Base-by-base conservation (phyloP, 2,888 invertebrate species). In the Scaptodrosophila latifasciaeformis region DNA sequence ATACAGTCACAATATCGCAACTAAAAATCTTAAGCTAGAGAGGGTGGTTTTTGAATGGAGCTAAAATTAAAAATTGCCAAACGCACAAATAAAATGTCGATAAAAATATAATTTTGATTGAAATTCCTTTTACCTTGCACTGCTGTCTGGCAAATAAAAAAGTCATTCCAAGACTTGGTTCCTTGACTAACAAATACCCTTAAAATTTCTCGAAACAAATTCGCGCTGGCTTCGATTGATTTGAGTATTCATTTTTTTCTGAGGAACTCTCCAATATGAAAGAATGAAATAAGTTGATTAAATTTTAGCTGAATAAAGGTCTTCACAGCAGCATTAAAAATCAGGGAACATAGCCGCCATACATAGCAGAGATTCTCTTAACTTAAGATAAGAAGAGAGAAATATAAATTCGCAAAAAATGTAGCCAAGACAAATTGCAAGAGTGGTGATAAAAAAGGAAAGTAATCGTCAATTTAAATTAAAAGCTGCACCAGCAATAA, bases 381-480 rank as follows among this genome's bases (percentile, higher is more conserved):
- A n/a, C n/a, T n/a, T n/a, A n/a, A n/a, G n/a, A n/a, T n/a, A n/a
- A n/a, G n/a, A n/a, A n/a, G n/a, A n/a, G n/a, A n/a, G n/a, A n/a
- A 52, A 51, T 30, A 24, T 9, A 44, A 49, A 44, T 13, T 35
- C 2, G 12, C 7, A 45, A 18, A 53, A 27, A 49, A 19, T 2
- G 10, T 9, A 6, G 30, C 2, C 5, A 15, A 13, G 6, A 13
- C 13, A 12, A 62, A 62, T 58, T 27, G 12, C n/a, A 44, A 59
- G 42, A 44, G 43, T 50, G 29, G 6, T 34, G 46, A 52, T 62
- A 71, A 63, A 81, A 78, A 69, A 54, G 50, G 35, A 37, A 48
- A 75, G 57, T 52, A 49, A 59, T 62, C 67, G 54, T 65, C 70
- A 72, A 81, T 81, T 83, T 81, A 83, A 81, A 81, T 83, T 83